These are phyloP conservation scores for Zeugodacus cucurbitae DNA, from an alignment of 1,140 invertebrate species.

Conservation along the genomic window DNA sequence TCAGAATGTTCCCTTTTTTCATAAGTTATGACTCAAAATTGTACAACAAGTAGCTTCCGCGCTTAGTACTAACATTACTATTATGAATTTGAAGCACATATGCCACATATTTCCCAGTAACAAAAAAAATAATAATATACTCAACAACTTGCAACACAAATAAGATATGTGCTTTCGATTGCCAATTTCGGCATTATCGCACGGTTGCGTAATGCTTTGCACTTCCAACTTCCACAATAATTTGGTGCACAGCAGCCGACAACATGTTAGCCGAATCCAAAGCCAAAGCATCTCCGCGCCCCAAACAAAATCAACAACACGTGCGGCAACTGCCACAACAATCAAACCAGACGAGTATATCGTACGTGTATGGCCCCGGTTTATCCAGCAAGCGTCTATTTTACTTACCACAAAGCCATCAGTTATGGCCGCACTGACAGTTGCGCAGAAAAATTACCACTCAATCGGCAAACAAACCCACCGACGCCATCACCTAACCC, in stretches of 20 bases:
- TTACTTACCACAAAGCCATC: constrained; percentile 17
- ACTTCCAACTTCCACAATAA: constrained; percentile 38
- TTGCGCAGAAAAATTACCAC: constrained; percentile 33
- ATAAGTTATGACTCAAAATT: too few relatives aligned
- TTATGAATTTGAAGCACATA: too few relatives aligned
- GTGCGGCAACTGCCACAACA: background rate
- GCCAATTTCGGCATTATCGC: constrained; percentile 9
- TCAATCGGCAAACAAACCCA: constrained; percentile 9
- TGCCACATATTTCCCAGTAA: background rate
- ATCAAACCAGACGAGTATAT: background rate
- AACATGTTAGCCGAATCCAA: background rate
- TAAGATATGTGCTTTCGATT: background rate
- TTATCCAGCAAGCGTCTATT: constrained; percentile 27
- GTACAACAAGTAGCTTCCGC: too few relatives aligned
- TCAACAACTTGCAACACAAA: background rate
- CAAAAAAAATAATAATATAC: background rate
- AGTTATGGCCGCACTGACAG: constrained; percentile 19
- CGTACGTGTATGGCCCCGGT: background rate
- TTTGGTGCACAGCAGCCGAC: constrained; percentile 5
- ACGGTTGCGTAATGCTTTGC: constrained; percentile 18
- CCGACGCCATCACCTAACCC: background rate
- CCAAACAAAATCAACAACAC: background rate
- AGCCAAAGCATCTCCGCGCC: background rate
- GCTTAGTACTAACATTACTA: too few relatives aligned
- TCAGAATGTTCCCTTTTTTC: too few relatives aligned